Percentiles rank a stretch among this genome's conserved stretches.
Evolutionary conservation across 2,888 invertebrate genomes (phyloP).

Genomic region (Rhynchonema sp.): DNA sequence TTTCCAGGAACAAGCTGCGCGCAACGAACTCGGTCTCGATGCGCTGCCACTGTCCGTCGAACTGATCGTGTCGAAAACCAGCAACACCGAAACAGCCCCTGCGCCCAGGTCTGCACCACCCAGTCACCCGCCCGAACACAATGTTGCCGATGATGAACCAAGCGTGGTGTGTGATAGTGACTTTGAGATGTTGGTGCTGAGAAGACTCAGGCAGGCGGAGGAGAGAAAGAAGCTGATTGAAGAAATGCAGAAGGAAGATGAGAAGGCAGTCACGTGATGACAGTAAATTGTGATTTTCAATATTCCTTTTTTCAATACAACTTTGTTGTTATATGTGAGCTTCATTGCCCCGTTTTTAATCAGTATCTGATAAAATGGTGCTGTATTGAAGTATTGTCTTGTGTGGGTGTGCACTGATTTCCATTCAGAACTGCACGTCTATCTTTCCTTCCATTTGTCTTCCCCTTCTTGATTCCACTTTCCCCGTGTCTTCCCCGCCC

Average conservation of each 20-base stretch:
- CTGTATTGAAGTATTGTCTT: no score
- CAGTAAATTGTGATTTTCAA: not conserved
- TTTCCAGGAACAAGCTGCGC: not conserved
- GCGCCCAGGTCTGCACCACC: not conserved
- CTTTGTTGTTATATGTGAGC: no score
- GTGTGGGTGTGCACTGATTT: no score
- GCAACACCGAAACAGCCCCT: not conserved
- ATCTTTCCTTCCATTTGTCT: no score
- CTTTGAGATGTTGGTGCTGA: conserved; percentile 59
- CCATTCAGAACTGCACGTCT: no score
- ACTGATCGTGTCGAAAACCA: conserved; percentile 7
- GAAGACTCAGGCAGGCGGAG: conserved; percentile 60
- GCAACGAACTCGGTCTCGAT: not conserved
- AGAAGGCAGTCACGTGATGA: not conserved
- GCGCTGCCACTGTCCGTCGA: not conserved
- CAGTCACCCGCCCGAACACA: not conserved
- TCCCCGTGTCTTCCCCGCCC: no score
- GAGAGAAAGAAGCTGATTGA: conserved; percentile 46
- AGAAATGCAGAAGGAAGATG: not conserved
- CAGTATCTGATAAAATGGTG: no score
- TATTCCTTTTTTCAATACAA: no score
- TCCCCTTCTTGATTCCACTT: no score
- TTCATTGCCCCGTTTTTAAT: no score
- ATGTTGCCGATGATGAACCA: not conserved
- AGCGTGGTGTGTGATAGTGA: conserved; percentile 43